Evolutionary conservation across 1,140 invertebrate genomes (phyloP).

Genomic region (Ylistrum balloti): DNA sequence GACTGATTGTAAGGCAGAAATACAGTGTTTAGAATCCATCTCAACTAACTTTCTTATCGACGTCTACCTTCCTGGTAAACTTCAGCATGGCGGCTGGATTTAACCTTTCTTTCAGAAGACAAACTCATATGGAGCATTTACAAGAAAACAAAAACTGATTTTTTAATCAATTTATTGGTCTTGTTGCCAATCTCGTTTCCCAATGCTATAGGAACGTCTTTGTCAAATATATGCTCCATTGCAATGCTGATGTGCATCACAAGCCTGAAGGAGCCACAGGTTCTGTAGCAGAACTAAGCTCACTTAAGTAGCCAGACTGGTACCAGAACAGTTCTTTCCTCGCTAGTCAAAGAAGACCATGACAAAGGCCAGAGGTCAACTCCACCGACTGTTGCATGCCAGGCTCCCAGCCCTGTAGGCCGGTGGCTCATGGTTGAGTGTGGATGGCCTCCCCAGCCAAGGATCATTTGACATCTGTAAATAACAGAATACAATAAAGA

Average conservation of each 20-base stretch:
- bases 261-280: not conserved
- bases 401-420: not conserved
- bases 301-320: not conserved
- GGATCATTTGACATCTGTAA: slow-evolving; percentile 12
- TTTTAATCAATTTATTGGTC: slow-evolving; percentile 8
- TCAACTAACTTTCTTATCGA: slow-evolving; percentile 46
- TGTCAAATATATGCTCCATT: not conserved
- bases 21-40: slow-evolving; percentile 61
- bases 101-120: not conserved
- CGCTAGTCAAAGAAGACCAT: not conserved
- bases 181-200: not conserved
- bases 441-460: not conserved
- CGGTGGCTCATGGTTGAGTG: not conserved
- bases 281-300: slow-evolving; percentile 14
- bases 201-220: not conserved
- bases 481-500: not conserved
- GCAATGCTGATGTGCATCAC: not conserved
- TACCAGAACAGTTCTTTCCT: not conserved
- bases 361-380: not conserved
- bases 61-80: slow-evolving; percentile 58
- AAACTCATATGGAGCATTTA: no score
- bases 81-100: slow-evolving; percentile 28
- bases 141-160: not conserved
- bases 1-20: slow-evolving; percentile 59
- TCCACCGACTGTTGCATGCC: not conserved